phyloP scores from a whole-genome alignment of 2,888 invertebrate genomes.

The Hipparchia sbordonii region DNA sequence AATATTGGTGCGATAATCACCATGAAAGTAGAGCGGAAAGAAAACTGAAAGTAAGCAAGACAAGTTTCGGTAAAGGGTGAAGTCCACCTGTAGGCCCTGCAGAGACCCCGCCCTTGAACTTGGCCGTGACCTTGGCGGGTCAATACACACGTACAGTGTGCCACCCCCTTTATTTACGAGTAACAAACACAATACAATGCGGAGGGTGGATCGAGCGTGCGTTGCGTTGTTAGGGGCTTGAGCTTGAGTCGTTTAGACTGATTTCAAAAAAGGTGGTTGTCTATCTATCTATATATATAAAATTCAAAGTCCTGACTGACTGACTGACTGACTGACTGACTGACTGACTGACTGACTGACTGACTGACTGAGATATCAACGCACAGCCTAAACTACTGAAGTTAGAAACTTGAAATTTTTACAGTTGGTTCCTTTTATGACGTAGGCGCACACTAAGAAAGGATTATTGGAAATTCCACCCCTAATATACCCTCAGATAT shows the following conservation, averaged over 20 bases:
- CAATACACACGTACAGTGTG: conserved; percentile 53
- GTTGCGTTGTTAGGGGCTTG: neutral
- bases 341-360: no score
- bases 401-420: no score
- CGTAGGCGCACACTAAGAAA: no score
- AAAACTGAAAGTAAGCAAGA: neutral
- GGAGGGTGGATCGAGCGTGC: conserved; percentile 18
- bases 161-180: conserved; percentile 25
- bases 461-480: no score
- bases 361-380: no score
- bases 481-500: no score
- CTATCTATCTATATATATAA: no score
- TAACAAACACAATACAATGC: conserved; percentile 17
- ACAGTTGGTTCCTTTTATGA: no score
- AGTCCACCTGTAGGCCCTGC: conserved; percentile 54
- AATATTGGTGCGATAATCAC: no score
- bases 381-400: no score
- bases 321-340: no score
- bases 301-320: no score
- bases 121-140: conserved; percentile 59
- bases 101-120: conserved; percentile 67
- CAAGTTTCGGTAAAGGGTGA: conserved; percentile 13
- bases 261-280: neutral
- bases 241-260: neutral
- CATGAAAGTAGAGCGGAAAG: neutral